Conservation (phyloP, 2,797 vertebrate genomes). For the Pelobates cultripes region DNA sequence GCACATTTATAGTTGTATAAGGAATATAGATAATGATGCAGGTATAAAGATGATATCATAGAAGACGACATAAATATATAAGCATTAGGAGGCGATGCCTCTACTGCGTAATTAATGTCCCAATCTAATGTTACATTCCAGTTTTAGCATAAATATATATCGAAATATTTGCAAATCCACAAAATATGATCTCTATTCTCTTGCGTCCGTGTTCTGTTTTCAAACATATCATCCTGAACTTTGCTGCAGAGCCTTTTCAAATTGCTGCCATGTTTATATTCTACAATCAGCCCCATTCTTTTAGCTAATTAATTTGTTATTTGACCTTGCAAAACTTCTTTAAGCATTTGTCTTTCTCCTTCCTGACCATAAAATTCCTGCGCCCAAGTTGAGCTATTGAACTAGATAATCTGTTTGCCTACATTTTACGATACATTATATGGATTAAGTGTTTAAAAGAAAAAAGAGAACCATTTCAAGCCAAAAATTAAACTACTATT, state of each 20-base stretch:
- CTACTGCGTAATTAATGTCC: too few species aligned
- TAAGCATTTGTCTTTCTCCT: slow-evolving; percentile 8
- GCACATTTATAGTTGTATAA: too few species aligned
- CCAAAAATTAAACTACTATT: slow-evolving; percentile 45
- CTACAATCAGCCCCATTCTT: not conserved
- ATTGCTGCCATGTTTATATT: not conserved
- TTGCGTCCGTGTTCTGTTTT: too few species aligned
- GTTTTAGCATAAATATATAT: too few species aligned
- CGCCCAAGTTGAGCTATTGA: not conserved
- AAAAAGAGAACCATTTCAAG: slow-evolving; percentile 32
- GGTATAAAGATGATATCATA: too few species aligned
- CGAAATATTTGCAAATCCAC: too few species aligned
- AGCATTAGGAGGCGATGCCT: too few species aligned
- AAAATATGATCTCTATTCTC: too few species aligned
- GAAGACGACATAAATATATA: too few species aligned
- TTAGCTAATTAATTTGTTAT: not conserved
- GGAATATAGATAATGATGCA: too few species aligned
- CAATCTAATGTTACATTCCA: too few species aligned
- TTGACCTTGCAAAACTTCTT: slow-evolving; percentile 5
- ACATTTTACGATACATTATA: slow-evolving; percentile 20
- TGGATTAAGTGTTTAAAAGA: slow-evolving; percentile 18
- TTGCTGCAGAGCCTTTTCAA: not conserved
- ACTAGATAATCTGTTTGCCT: slow-evolving; percentile 23
- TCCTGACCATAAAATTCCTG: not conserved
- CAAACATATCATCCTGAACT: not conserved